Evolutionary conservation across 2,797 vertebrate genomes (phyloP), one percentile per base, ranked within the genome.

Genomic region (Liasis olivaceus): DNA sequence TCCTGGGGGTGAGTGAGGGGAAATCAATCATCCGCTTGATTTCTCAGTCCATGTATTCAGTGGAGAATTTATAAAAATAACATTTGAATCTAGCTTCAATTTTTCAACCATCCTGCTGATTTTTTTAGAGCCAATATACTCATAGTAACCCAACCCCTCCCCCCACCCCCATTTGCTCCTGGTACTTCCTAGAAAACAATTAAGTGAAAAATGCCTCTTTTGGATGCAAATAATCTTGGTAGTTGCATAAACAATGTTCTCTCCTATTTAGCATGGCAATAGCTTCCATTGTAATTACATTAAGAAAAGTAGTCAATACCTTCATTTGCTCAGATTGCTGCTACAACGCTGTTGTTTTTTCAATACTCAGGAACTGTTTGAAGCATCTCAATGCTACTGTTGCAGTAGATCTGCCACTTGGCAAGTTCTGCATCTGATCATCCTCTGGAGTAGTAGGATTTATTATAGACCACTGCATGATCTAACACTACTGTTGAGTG

Each of bases 401-500:
- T 92, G 22, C 4, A 2, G 84, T 54, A 89, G 8, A 3, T 0
- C 9, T 72, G 87, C 62, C 47, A 51, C 66, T 47, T 91, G 42
- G 26, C 59, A 1, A 58, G 87, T 93, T 93, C n/a, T 86, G 2
- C 62, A 62, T 90, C 24, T 22, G 88, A 90, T 86, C 42, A 54
- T 20, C n/a, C 31, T 72, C 31, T 24, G 11, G 58, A 72, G 85
- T 91, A 36, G 24, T 66, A 85, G 63, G 47, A 87, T 88, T 66
- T 87, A 85, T 90, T 20, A 5, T 7, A 1, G 90, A 47, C 7
- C 8, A 88, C 89, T 91, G 58, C 0, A 66, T 91, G 87, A 47
- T 56, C 62, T 63, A 92, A 63, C 14, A 0, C 0, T 20, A 77
- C 3, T 42, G 7, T 14, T 47, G 42, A 13, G 42, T 62, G 24